Conservation (phyloP, 2,113 vertebrate genomes). For the Taurulus bubalis region DNA sequence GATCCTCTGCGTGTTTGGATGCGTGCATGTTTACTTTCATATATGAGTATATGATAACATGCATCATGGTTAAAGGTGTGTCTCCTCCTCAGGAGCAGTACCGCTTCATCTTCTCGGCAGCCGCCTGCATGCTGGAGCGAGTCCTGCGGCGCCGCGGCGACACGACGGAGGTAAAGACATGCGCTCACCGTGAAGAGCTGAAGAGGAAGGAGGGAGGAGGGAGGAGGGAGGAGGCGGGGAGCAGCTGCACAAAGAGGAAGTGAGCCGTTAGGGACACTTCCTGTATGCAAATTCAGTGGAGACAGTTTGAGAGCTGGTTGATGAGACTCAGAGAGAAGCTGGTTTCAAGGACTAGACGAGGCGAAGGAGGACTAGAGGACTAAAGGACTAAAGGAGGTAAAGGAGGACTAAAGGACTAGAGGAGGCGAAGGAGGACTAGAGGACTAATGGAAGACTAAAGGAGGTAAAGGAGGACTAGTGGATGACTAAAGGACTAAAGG, state of each 20-base stretch:
- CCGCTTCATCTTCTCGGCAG: slow-evolving; percentile 59
- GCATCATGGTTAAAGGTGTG: no score
- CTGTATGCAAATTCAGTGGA: slow-evolving; percentile 51
- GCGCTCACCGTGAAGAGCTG: neutral
- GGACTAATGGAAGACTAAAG: no score
- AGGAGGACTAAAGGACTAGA: no score
- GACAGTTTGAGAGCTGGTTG: neutral
- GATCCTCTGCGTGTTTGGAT: no score
- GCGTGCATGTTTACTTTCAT: no score
- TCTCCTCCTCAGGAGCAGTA: slow-evolving; percentile 47
- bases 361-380: neutral
- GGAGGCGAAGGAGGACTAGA: no score
- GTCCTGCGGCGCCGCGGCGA: slow-evolving; percentile 1
- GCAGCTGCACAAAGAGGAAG: slow-evolving; percentile 61
- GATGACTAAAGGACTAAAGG: no score
- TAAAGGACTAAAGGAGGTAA: neutral
- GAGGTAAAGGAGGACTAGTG: no score
- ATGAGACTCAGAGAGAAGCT: neutral
- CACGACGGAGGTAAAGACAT: slow-evolving; percentile 5
- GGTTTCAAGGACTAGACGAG: neutral
- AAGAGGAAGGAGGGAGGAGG: slow-evolving; percentile 10
- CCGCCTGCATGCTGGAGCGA: slow-evolving; percentile 16
- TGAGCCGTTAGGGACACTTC: neutral
- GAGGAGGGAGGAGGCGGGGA: neutral
- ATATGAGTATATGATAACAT: no score